These are phyloP conservation scores for Cirrhinus molitorella DNA, from an alignment of 2,797 vertebrate species.

Conservation along the genomic window DNA sequence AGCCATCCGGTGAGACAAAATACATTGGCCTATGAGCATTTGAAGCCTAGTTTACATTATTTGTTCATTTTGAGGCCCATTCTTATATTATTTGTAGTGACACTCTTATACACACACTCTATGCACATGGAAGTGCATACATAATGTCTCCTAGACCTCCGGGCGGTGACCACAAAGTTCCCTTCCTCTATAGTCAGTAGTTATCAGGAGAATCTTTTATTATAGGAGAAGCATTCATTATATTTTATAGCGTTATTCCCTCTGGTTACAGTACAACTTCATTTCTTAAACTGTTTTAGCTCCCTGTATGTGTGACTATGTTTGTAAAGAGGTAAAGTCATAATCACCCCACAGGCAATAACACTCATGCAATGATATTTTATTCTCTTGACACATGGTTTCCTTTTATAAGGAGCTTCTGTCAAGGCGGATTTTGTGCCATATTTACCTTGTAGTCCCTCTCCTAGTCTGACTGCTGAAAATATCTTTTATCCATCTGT, in stretches of 20 bases:
- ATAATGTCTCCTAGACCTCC: background rate
- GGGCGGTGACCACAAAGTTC: background rate
- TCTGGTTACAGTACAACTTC: slow-evolving; percentile 66
- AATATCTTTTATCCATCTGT: slow-evolving; percentile 47
- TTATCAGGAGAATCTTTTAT: slow-evolving; percentile 2
- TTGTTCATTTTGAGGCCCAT: background rate
- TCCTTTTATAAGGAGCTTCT: slow-evolving; percentile 21
- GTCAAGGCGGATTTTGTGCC: background rate
- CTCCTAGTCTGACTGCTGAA: slow-evolving; percentile 18
- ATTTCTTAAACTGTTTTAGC: slow-evolving; percentile 39
- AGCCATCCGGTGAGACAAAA: background rate
- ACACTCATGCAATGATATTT: slow-evolving; percentile 2
- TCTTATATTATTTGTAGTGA: background rate
- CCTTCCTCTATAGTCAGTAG: background rate
- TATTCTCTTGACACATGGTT: background rate
- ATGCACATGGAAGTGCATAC: background rate
- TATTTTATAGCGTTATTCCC: slow-evolving; percentile 72
- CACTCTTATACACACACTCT: background rate
- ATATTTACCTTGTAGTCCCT: slow-evolving; percentile 3
- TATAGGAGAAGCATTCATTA: slow-evolving; percentile 68
- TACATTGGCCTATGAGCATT: background rate
- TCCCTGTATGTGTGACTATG: slow-evolving; percentile 30
- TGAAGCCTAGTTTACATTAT: background rate
- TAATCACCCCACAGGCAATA: slow-evolving; percentile 13
- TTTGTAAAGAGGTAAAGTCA: slow-evolving; percentile 21